These are phyloP conservation scores for Micropterix aruncella DNA, from an alignment of 2,888 invertebrate genomes.

Conservation along the genomic window DNA sequence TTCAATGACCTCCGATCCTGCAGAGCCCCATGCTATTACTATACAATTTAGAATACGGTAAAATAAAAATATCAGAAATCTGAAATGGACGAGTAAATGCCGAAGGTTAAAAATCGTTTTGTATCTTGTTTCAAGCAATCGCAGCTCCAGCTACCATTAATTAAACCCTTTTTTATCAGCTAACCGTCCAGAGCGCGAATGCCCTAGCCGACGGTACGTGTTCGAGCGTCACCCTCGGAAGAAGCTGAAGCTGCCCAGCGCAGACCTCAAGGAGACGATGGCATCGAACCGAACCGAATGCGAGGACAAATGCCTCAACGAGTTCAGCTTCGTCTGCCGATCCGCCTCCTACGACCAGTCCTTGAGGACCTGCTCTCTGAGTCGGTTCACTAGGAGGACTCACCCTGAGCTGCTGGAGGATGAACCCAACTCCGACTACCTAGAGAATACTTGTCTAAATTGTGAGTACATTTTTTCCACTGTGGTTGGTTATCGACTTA, in stretches of 20 bases:
- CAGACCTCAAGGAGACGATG: conserved; percentile 73
- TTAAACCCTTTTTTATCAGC: too few species aligned
- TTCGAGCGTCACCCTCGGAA: conserved; percentile 80
- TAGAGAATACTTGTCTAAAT: conserved; percentile 83
- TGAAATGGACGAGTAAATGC: too few species aligned
- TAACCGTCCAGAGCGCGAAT: conserved; percentile 75
- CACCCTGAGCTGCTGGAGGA: conserved; percentile 75
- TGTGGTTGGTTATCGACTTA: too few species aligned
- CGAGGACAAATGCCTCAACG: conserved; percentile 79
- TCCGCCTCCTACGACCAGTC: conserved; percentile 74
- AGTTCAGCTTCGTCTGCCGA: conserved; percentile 78
- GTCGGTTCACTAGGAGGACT: conserved; percentile 70
- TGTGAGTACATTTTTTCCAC: too few species aligned
- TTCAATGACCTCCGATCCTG: too few species aligned
- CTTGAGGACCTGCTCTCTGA: conserved; percentile 64
- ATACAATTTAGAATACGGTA: too few species aligned
- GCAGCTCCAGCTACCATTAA: too few species aligned
- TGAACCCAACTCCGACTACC: conserved; percentile 76
- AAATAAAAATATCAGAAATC: too few species aligned
- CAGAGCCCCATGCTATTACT: too few species aligned
- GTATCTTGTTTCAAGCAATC: too few species aligned
- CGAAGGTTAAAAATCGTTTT: too few species aligned
- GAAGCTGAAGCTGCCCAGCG: conserved; percentile 64
- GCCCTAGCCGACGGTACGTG: conserved; percentile 76
- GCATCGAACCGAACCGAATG: conserved; percentile 80